Conservation (phyloP, 2,888 invertebrate genomes). For the Athalia cordata region DNA sequence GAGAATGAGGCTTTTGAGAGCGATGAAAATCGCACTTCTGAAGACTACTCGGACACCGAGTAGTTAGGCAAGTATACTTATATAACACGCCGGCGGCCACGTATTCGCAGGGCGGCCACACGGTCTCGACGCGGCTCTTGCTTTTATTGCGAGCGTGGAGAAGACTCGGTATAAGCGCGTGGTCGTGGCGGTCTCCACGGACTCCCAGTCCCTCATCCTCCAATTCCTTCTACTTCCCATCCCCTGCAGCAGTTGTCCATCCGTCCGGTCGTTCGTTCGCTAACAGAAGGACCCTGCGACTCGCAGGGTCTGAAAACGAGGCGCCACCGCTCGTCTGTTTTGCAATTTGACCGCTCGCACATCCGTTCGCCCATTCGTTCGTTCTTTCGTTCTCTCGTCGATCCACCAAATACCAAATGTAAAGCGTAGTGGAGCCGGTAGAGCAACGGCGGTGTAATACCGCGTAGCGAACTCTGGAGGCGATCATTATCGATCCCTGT, state of each 20-base stretch:
- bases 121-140: slow-evolving; percentile 23
- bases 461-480: slow-evolving; percentile 34
- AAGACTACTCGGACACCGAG: slow-evolving; percentile 11
- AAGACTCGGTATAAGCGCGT: slow-evolving; percentile 40
- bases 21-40: neutral
- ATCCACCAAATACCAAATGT: slow-evolving; percentile 29
- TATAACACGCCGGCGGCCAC: slow-evolving; percentile 37
- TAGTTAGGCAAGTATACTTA: slow-evolving; percentile 26
- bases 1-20: neutral
- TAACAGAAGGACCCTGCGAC: slow-evolving; percentile 31
- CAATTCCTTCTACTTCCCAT: neutral
- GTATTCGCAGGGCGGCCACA: slow-evolving; percentile 44
- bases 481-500: slow-evolving; percentile 40
- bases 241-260: slow-evolving; percentile 47
- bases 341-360: slow-evolving; percentile 32
- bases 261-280: slow-evolving; percentile 50
- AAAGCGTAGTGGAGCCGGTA: neutral
- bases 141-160: slow-evolving; percentile 42
- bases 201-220: slow-evolving; percentile 1
- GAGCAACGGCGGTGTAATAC: slow-evolving; percentile 6
- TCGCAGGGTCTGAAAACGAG: slow-evolving; percentile 20
- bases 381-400: too few species aligned
- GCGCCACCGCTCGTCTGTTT: neutral
- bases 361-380: too few species aligned
- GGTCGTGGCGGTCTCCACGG: slow-evolving; percentile 42